Conservation (phyloP, 2,888 invertebrate species). For the Amaurobius ferox region DNA sequence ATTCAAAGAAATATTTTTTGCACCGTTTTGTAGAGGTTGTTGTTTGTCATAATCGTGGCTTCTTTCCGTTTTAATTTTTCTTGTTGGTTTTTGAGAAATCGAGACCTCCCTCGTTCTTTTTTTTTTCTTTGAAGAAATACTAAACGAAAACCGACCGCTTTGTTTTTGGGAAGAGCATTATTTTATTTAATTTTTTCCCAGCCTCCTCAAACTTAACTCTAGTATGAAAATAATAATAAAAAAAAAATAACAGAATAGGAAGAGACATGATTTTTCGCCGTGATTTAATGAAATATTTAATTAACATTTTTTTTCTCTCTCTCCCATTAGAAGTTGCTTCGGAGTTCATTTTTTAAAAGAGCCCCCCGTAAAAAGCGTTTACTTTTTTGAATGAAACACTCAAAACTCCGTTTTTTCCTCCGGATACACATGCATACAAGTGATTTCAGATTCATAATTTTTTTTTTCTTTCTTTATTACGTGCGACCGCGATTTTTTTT, state of each 20-base stretch:
- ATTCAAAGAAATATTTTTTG: slow-evolving; percentile 55
- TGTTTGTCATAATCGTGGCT: slow-evolving; percentile 57
- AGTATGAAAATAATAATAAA: slow-evolving; percentile 34
- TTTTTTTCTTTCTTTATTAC: slow-evolving; percentile 26
- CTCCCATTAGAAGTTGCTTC: slow-evolving; percentile 32
- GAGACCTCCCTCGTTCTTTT: slow-evolving; percentile 8
- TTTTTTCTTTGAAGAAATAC: slow-evolving; percentile 21
- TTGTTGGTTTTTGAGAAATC: slow-evolving; percentile 54
- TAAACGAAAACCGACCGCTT: slow-evolving; percentile 37
- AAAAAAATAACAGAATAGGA: slow-evolving; percentile 16
- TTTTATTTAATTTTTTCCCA: background rate
- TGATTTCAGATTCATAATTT: slow-evolving; percentile 14
- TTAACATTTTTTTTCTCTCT: slow-evolving; percentile 49
- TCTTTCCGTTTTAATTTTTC: slow-evolving; percentile 62
- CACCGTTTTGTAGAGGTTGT: slow-evolving; percentile 13
- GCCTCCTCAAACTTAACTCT: slow-evolving; percentile 31
- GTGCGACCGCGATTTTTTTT: slow-evolving; percentile 44
- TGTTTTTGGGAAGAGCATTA: slow-evolving; percentile 45
- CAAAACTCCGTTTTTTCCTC: slow-evolving; percentile 2
- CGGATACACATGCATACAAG: background rate
- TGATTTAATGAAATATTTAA: slow-evolving; percentile 71
- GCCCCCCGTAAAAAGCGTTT: slow-evolving; percentile 46
- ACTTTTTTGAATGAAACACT: slow-evolving; percentile 50
- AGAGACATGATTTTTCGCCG: slow-evolving; percentile 43
- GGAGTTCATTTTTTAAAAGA: slow-evolving; percentile 59